phyloP scores from a whole-genome alignment of 2,888 invertebrate genomes.

The Euproctis similis region DNA sequence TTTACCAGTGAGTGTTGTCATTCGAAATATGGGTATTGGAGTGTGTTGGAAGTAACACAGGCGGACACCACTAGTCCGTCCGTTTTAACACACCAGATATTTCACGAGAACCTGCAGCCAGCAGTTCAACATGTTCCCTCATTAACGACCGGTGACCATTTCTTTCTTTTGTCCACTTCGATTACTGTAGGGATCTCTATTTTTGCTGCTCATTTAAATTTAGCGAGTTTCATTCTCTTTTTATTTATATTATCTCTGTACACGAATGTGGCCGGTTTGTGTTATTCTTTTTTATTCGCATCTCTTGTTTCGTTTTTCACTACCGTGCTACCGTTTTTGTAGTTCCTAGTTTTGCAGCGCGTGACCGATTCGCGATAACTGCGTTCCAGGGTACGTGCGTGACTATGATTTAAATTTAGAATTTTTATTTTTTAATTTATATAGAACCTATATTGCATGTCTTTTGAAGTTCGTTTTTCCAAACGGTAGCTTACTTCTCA shows the following conservation, averaged over 20 bases:
- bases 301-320: slow-evolving; percentile 42
- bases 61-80: slow-evolving; percentile 9
- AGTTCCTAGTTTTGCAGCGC: slow-evolving; percentile 51
- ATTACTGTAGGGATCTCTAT: slow-evolving; percentile 28
- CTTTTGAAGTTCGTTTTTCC: slow-evolving; percentile 31
- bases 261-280: slow-evolving; percentile 25
- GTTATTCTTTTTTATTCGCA: slow-evolving; percentile 46
- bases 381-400: too few relatives aligned
- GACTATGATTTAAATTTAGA: too few relatives aligned
- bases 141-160: slow-evolving; percentile 34
- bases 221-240: slow-evolving; percentile 27
- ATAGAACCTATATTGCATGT: too few relatives aligned
- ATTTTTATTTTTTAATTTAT: too few relatives aligned
- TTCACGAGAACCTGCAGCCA: slow-evolving; percentile 29
- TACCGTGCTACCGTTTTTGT: slow-evolving; percentile 54
- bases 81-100: slow-evolving; percentile 33
- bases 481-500: slow-evolving; percentile 47
- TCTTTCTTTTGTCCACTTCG: slow-evolving; percentile 28
- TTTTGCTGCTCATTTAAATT: slow-evolving; percentile 32
- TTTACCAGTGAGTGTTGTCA: too few relatives aligned
- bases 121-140: slow-evolving; percentile 41
- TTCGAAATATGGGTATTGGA: too few relatives aligned
- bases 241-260: slow-evolving; percentile 8
- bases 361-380: too few relatives aligned
- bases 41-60: too few relatives aligned